Evolutionary conservation across 2,888 invertebrate species (phyloP).

Genomic region (Blomia tropicalis): DNA sequence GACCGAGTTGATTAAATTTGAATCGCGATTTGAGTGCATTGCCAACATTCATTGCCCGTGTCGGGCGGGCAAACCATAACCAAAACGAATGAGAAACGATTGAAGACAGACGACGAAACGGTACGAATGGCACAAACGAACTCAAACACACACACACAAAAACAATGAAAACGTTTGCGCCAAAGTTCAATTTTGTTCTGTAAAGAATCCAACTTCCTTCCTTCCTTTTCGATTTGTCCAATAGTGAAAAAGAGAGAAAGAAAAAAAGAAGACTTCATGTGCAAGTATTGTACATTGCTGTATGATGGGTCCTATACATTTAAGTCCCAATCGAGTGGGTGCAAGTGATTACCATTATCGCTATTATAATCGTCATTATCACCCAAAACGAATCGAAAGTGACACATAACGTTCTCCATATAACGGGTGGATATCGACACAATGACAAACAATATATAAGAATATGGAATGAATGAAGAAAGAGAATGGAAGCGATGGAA

Average conservation of each 20-base stretch:
- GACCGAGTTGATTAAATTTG: conserved; percentile 7
- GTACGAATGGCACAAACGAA: background rate
- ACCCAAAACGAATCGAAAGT: conserved; percentile 10
- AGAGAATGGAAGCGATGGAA: no score
- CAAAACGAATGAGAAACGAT: no score
- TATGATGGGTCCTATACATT: background rate
- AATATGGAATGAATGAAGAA: background rate
- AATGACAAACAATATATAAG: background rate
- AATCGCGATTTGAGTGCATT: background rate
- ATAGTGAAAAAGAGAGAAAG: background rate
- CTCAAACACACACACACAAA: background rate
- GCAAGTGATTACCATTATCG: conserved; percentile 9
- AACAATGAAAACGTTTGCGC: background rate
- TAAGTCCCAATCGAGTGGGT: background rate
- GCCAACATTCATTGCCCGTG: background rate
- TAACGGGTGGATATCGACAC: conserved; percentile 11
- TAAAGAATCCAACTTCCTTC: conserved; percentile 14
- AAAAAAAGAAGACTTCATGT: background rate
- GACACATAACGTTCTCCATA: background rate
- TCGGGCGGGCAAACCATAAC: no score
- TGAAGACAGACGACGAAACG: no score
- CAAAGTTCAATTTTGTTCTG: conserved; percentile 4
- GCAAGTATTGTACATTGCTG: background rate
- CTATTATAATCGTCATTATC: conserved; percentile 13
- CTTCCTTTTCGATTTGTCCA: conserved; percentile 5